Percentiles rank a stretch among this genome's conserved stretches.
phyloP scores from a whole-genome alignment of 2,888 invertebrate species.

The Allolobophora icterica region DNA sequence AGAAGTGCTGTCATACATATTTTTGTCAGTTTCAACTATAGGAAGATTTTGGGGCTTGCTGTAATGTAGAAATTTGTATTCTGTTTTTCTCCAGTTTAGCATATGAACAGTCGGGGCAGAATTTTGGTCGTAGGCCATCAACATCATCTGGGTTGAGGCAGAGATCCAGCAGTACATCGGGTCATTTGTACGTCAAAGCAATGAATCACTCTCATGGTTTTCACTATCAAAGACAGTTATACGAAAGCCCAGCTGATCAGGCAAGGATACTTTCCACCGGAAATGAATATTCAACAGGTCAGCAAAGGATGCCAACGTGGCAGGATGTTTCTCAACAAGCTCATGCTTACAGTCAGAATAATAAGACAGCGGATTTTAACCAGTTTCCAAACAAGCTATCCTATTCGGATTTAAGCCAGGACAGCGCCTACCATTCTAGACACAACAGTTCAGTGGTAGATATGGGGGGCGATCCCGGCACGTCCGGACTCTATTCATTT shows the following conservation, averaged over 20 bases:
- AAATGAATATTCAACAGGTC: slow-evolving; percentile 2
- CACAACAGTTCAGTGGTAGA: background rate
- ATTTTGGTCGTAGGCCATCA: background rate
- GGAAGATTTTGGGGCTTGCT: background rate
- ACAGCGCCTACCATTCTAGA: background rate
- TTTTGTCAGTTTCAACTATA: background rate
- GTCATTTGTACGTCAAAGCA: slow-evolving; percentile 17
- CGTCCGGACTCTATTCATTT: background rate
- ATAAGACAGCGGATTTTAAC: background rate
- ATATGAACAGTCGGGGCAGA: background rate
- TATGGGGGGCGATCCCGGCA: background rate
- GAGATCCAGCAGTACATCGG: background rate
- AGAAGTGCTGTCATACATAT: background rate
- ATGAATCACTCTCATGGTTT: background rate
- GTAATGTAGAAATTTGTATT: background rate
- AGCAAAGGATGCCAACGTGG: background rate
- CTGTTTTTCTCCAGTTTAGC: background rate
- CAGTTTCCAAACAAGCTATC: background rate
- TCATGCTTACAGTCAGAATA: background rate
- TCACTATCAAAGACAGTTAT: background rate
- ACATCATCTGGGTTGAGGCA: background rate
- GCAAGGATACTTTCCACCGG: background rate
- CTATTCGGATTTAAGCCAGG: slow-evolving; percentile 11
- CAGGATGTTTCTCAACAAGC: background rate
- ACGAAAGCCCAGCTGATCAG: background rate